Base-by-base conservation (phyloP, 2,113 vertebrate species). In the Regulus satrapa region DNA sequence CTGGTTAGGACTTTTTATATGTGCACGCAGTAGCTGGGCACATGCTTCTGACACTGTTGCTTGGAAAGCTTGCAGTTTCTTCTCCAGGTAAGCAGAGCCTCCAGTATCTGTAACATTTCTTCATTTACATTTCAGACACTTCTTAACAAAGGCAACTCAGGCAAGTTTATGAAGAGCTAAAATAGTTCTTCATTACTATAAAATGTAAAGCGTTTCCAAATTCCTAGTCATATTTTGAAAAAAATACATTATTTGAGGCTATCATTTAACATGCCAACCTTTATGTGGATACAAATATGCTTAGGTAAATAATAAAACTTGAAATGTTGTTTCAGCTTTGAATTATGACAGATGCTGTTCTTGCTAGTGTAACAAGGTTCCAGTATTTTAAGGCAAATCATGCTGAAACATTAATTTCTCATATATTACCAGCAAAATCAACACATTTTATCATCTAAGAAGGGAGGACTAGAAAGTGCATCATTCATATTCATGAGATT, bases 401-500 rank as follows among this genome's bases (percentile, higher is more conserved):
- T 2, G 31, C 46, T 61, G 88, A 74, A 97, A 81, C 36, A 86
- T 61, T 75, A 83, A 91, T 92, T 91, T 96, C 93, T 88, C 24
- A 25, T 56, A 85, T 81, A 72, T 88, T 82, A 29, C 62, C 72
- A 68, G 78, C 52, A 92, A 95, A 93, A 75, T 29, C 36, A 89
- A 59, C 85, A 78, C 3, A 8, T 76, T 95, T 80, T 88, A 88
- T 95, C 78, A 75, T 92, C 88, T 92, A 67, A 41, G 64, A 80
- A 73, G 56, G 45, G 38, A 95, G 41, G 62, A 96, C 67, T 93
- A 91, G 68, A 90, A 95, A 92, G 7, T 85, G 9, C 91, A 92
- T 97, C 96, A 97, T 97, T 97, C 80, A 75, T 82, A 95, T 43
- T 95, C 38, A 78, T 81, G 51, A 83, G 46, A 87, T 82, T 89